Evolutionary conservation across 2,797 vertebrate genomes (phyloP), one percentile per base, ranked within the genome.

Genomic region (Acanthis flammea): DNA sequence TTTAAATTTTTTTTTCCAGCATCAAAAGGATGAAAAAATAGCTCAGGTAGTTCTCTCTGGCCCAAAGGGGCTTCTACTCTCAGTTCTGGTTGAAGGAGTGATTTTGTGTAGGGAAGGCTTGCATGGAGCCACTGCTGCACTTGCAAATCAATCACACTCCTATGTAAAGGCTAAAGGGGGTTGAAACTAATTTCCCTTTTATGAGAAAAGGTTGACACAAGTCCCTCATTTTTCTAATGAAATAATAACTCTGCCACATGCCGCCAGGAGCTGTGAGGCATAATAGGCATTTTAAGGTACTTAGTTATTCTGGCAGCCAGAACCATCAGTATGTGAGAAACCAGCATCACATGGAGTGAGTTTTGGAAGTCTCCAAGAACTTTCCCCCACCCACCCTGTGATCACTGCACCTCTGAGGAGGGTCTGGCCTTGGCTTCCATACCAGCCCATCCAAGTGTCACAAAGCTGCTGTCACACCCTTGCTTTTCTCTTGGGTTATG

Each of bases 111-210:
- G 31, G 37, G 39, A 45, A 86, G 44, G 19, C 24, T 83, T 77
- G 14, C 1, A 1, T 42, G 66, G 54, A 72, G n/a, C 41, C 44
- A 15, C 25, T 58, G 65, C 35, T 91, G 85, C 77, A 90, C 31
- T 11, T 76, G 31, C 37, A 63, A 47, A 82, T 73, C 75, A 72
- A 47, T 72, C 62, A 82, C 11, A 37, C 44, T 70, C 37, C 24
- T 37, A 58, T 57, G 31, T 70, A 67, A 78, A 91, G 39, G 30
- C 44, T 81, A 72, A 65, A 85, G 28, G 55, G 42, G n/a, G 15
- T 71, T 63, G 28, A 79, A 89, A 82, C 79, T 11, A 89, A 94
- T 91, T 95, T 81, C 33, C 9, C 17, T 77, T 94, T 91, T 82
- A 77, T 47, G 23, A 77, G 71, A 67, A 91, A 67, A 60, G 48